Conservation (phyloP, 2,888 invertebrate species). For the Dynastes grantii region DNA sequence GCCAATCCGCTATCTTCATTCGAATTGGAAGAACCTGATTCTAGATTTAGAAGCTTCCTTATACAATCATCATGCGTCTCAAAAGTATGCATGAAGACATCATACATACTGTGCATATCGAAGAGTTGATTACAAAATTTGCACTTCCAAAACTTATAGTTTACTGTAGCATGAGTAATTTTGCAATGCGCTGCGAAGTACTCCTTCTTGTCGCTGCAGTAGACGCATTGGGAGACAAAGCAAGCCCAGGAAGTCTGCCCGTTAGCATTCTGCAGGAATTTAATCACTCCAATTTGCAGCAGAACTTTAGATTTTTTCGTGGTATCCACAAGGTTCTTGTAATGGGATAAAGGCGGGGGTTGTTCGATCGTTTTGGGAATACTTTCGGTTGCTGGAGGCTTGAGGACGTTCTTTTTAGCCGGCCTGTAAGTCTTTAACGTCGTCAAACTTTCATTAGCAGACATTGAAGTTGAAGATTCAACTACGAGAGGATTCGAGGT, state of each 20-base stretch:
- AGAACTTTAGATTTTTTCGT: not conserved
- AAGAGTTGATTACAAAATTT: not conserved
- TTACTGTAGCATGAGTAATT: slow-evolving; percentile 58
- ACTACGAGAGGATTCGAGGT: not conserved
- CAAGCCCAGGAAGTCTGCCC: slow-evolving; percentile 37
- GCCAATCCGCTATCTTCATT: too few species aligned
- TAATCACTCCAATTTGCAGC: slow-evolving; percentile 53
- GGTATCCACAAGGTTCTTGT: not conserved
- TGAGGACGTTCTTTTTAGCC: not conserved
- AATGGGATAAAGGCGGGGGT: slow-evolving; percentile 16
- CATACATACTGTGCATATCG: not conserved
- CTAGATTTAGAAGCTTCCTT: too few species aligned
- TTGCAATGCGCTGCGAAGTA: slow-evolving; percentile 65
- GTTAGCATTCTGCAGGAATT: slow-evolving; percentile 46
- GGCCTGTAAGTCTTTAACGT: not conserved
- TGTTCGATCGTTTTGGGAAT: not conserved
- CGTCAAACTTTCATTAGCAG: not conserved
- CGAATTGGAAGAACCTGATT: too few species aligned
- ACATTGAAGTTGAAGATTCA: not conserved
- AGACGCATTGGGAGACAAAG: slow-evolving; percentile 62
- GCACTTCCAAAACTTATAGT: slow-evolving; percentile 49
- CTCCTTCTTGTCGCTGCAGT: slow-evolving; percentile 60
- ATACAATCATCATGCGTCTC: not conserved
- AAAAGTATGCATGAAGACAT: not conserved
- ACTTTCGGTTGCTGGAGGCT: not conserved